Evolutionary conservation across 2,797 vertebrate species (phyloP).

Genomic region (Peromyscus aztecus): DNA sequence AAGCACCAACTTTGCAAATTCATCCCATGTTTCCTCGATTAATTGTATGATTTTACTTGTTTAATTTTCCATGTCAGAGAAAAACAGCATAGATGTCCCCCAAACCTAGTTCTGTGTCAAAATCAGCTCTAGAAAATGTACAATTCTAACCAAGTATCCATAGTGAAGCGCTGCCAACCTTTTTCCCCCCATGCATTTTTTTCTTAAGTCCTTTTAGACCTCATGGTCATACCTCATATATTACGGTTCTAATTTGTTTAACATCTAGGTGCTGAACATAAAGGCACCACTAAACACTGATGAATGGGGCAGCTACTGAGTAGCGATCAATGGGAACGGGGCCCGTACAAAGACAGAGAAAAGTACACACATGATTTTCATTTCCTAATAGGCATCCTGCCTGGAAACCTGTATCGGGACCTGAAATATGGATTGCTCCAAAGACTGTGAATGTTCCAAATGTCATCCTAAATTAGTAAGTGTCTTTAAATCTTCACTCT

Average conservation of each 20-base stretch:
- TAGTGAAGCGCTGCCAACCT: background rate
- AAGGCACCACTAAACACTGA: constrained; percentile 72
- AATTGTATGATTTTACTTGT: constrained; percentile 42
- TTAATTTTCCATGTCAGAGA: constrained; percentile 61
- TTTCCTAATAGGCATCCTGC: constrained; percentile 74
- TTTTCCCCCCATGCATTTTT: background rate
- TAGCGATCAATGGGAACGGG: background rate
- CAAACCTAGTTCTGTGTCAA: background rate
- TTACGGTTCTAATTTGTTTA: constrained; percentile 80
- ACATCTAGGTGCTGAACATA: constrained; percentile 75
- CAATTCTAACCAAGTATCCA: constrained; percentile 9
- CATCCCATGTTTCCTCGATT: constrained; percentile 66
- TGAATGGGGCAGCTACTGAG: constrained; percentile 64
- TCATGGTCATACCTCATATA: constrained; percentile 76
- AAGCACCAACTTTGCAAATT: constrained; percentile 73
- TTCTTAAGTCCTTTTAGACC: constrained; percentile 60
- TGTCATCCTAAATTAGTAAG: constrained; percentile 84
- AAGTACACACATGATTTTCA: constrained; percentile 72
- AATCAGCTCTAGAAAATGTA: constrained; percentile 67
- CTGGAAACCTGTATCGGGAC: constrained; percentile 73
- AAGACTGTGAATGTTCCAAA: constrained; percentile 80
- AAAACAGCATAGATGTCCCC: constrained; percentile 49
- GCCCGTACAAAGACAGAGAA: background rate
- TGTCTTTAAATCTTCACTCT: constrained; percentile 83
- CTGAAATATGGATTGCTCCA: constrained; percentile 79